Percentiles rank a stretch among this genome's conserved stretches.
phyloP scores from a whole-genome alignment of 2,797 vertebrate genomes.

The Falco concolor region DNA sequence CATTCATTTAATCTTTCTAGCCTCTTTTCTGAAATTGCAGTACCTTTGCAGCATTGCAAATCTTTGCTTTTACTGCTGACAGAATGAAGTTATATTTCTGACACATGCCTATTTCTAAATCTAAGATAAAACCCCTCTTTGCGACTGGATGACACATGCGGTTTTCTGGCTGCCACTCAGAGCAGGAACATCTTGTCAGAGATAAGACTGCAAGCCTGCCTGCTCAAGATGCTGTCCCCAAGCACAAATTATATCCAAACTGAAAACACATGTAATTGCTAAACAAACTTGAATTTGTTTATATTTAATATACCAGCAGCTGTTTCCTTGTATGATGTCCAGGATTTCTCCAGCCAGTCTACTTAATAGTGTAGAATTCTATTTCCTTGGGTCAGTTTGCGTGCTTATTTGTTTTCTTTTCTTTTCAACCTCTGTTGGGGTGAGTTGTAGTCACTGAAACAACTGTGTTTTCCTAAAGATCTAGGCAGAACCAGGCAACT shows the following conservation, averaged over 20 bases:
- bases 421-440: background rate
- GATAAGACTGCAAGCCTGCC: constrained; percentile 6
- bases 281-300: constrained; percentile 58
- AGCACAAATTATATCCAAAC: constrained; percentile 27
- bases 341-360: background rate
- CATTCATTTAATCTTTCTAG: background rate
- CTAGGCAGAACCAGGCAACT: background rate
- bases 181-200: constrained; percentile 35
- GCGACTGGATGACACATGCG: background rate
- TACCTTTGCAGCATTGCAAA: background rate
- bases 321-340: constrained; percentile 32
- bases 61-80: background rate
- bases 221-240: constrained; percentile 24
- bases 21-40: background rate
- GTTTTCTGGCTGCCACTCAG: constrained; percentile 11
- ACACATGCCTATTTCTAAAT: background rate
- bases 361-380: background rate
- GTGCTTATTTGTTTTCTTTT: background rate
- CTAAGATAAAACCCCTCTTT: background rate
- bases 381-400: background rate
- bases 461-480: background rate
- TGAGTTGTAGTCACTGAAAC: background rate
- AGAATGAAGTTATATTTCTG: constrained; percentile 12
- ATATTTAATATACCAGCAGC: constrained; percentile 39
- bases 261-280: constrained; percentile 40